phyloP scores from a whole-genome alignment of 35 echinoderm and acorn worm species.

The Apostichopus californicus region DNA sequence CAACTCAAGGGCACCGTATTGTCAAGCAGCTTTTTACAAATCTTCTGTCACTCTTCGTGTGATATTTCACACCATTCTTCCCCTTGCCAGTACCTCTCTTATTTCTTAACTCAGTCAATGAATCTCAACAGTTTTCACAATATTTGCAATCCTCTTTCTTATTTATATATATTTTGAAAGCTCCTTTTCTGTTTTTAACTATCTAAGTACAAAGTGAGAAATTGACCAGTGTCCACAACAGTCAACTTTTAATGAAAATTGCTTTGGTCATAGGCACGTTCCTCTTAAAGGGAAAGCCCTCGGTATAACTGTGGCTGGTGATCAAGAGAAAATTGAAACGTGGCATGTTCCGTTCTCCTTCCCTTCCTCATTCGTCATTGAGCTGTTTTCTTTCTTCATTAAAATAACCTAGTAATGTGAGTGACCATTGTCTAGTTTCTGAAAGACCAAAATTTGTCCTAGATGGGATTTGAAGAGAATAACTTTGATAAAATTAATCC shows the following conservation, averaged over 20 bases:
- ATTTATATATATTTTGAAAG: neutral
- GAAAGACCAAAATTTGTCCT: no score
- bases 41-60: neutral
- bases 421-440: no score
- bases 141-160: neutral
- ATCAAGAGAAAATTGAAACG: no score
- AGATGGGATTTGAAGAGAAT: no score
- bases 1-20: neutral
- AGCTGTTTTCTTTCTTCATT: no score
- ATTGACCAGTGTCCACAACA: neutral
- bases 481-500: no score
- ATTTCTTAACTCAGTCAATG: neutral
- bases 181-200: neutral
- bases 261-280: neutral
- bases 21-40: neutral
- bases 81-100: neutral
- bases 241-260: neutral
- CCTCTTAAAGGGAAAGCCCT: neutral
- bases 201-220: neutral
- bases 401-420: no score
- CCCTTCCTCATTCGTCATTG: no score
- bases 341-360: no score
- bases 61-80: neutral
- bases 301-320: no score
- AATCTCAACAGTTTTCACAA: neutral